These are phyloP conservation scores for Oligia strigilis DNA, from an alignment of 2,888 invertebrate species.

Conservation along the genomic window DNA sequence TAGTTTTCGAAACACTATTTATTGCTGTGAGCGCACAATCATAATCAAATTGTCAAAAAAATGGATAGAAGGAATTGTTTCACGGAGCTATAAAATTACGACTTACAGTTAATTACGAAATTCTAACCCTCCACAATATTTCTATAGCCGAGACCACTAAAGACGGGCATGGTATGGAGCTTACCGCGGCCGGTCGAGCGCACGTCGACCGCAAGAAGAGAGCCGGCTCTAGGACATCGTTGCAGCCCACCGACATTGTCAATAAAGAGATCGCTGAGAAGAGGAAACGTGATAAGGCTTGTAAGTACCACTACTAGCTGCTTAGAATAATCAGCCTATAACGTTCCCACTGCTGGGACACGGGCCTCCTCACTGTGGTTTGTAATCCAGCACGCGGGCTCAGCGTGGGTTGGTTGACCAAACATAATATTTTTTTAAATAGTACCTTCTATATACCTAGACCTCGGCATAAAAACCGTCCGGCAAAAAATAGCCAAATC, in stretches of 20 bases:
- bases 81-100: background rate
- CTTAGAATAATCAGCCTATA: background rate
- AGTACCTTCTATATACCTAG: too few species aligned
- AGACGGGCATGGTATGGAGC: conserved; percentile 78
- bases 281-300: conserved; percentile 83
- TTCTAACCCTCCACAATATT: background rate
- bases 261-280: conserved; percentile 86
- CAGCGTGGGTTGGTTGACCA: too few species aligned
- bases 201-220: conserved; percentile 79
- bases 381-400: too few species aligned
- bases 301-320: conserved; percentile 65
- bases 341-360: background rate
- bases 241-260: conserved; percentile 82
- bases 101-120: background rate
- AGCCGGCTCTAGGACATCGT: conserved; percentile 74
- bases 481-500: too few species aligned
- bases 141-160: conserved; percentile 64
- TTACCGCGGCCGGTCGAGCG: conserved; percentile 85
- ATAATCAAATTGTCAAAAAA: background rate
- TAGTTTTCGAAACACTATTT: background rate
- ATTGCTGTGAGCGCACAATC: background rate
- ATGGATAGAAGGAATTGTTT: background rate
- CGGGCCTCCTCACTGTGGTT: too few species aligned
- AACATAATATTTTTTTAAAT: too few species aligned
- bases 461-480: too few species aligned